Percentiles rank a stretch among this genome's conserved stretches.
phyloP scores from a whole-genome alignment of 2,797 vertebrate species.

The Prionace glauca region DNA sequence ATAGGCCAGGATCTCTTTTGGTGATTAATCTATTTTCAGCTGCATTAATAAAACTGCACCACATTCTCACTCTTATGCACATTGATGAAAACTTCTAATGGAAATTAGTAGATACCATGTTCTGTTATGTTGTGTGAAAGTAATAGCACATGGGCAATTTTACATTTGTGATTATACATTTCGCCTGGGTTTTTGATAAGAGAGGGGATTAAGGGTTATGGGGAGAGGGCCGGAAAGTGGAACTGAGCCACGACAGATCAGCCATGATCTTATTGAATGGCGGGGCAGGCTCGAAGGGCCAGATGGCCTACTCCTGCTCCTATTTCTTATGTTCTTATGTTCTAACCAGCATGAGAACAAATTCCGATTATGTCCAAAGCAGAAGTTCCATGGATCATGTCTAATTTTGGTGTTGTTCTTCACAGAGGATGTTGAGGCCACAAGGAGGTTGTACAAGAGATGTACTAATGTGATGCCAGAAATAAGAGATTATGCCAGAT shows the following conservation, averaged over 20 bases:
- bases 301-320: too few relatives aligned
- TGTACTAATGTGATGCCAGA: neutral
- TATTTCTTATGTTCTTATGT: too few relatives aligned
- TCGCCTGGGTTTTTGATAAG: too few relatives aligned
- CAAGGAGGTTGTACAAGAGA: neutral
- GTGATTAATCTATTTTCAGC: neutral
- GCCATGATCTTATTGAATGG: too few relatives aligned
- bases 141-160: neutral
- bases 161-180: neutral
- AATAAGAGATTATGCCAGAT: neutral
- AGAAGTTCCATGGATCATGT: neutral
- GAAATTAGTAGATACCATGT: neutral
- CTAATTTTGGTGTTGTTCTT: neutral
- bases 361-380: neutral
- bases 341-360: too few relatives aligned
- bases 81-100: neutral
- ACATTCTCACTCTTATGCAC: neutral
- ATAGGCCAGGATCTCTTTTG: neutral
- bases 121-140: neutral
- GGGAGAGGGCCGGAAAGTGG: too few relatives aligned
- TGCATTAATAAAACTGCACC: neutral
- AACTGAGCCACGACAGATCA: too few relatives aligned
- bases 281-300: too few relatives aligned
- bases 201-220: too few relatives aligned
- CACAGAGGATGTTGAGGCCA: neutral